phyloP scores from a whole-genome alignment of 2,797 vertebrate species.

The Muscicapa striata region DNA sequence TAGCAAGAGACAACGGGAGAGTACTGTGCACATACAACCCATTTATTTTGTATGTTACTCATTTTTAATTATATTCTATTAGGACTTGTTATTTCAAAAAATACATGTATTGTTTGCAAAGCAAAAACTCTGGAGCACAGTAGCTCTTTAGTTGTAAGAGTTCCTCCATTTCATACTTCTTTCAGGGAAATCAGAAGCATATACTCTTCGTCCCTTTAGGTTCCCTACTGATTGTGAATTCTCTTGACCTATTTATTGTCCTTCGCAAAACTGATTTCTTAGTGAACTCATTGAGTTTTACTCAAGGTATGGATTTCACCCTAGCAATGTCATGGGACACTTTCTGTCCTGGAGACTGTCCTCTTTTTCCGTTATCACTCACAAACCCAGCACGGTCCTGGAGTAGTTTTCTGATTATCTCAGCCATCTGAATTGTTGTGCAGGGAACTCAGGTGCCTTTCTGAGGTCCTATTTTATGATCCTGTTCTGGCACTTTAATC shows the following conservation, averaged over 20 bases:
- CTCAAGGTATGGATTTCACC: background rate
- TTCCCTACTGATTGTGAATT: background rate
- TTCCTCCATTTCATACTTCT: background rate
- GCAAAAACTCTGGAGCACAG: background rate
- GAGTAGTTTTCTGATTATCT: background rate
- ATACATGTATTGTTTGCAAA: background rate
- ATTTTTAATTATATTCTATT: background rate
- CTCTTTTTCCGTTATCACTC: background rate
- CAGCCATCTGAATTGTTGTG: background rate
- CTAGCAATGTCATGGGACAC: background rate
- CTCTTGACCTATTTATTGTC: rapidly evolving
- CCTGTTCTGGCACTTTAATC: background rate
- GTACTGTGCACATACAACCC: background rate
- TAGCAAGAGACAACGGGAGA: background rate
- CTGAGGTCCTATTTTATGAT: background rate
- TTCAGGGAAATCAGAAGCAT: background rate
- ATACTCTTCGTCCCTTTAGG: background rate
- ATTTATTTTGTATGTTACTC: background rate
- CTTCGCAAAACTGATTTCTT: background rate
- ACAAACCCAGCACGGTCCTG: background rate
- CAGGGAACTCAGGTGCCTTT: background rate
- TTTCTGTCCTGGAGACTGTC: background rate
- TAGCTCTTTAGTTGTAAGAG: background rate
- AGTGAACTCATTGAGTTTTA: background rate
- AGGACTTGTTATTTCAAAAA: background rate